Evolutionary conservation across 1,140 invertebrate genomes (phyloP), one percentile per base, ranked within the genome.

Genomic region (Macrobrachium nipponense): DNA sequence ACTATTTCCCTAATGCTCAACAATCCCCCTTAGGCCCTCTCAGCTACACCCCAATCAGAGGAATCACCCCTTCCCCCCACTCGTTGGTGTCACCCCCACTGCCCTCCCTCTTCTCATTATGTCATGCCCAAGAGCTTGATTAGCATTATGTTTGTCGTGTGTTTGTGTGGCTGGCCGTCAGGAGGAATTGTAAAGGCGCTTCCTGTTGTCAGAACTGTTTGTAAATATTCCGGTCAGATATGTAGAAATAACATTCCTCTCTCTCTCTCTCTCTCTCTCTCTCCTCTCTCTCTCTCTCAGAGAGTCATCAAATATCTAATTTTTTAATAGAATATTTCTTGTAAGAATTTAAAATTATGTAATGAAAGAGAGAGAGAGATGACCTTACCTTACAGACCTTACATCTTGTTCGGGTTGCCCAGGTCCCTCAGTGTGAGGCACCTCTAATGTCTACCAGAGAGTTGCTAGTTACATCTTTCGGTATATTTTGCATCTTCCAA

Each of bases 221-320:
- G 51, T 51, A 51, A 51, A 51, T 51, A 51, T 51, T 51, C 51
- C 12, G 51, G 3, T 51, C 51, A 36, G 51, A 51, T 10, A 6
- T 51, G 12, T 8, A 20, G 20, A 59, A 17, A 23, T 23, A 12
- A 44, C 60, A 15, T 58, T 23, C 14, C 51, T 51, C 73, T 76
- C 51, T 51, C 44, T 76, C 73, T 76, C 27, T 76, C 73, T 51
- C 43, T 51, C 75, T 58, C 44, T 51, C 76, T 23, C 43, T 78
- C 76, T 44, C 76, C 27, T 78, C 76, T 51, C 73, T 44, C 43
- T 20, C 73, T 51, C 20, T 18, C n/a, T 11, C 59, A 18, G n/a
- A 36, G 36, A 0, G 6, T n/a, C 72, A 20, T 43, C 20, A 44
- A 44, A 8, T 27, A 73, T 43, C 20, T 36, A 36, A 36, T 36